phyloP scores from a whole-genome alignment of 1,140 invertebrate genomes.

The Leptestheria dahalacensis region DNA sequence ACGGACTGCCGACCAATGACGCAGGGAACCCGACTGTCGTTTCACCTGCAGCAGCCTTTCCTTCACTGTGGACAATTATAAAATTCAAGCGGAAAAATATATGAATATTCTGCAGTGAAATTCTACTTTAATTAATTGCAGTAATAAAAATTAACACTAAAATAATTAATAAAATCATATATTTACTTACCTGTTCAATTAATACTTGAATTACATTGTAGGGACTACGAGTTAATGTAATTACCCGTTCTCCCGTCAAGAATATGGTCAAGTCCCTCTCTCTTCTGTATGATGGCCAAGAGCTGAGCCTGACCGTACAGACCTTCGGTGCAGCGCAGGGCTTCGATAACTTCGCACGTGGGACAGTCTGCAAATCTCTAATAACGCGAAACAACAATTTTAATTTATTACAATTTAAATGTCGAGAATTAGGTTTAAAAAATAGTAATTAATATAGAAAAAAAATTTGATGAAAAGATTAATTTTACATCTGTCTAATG shows the following conservation, averaged over 20 bases:
- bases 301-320: constrained; percentile 67
- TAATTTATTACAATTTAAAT: too few relatives aligned
- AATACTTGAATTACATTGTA: background rate
- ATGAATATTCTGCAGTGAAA: too few relatives aligned
- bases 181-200: background rate
- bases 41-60: constrained; percentile 65
- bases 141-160: constrained; percentile 9
- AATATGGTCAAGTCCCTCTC: constrained; percentile 59
- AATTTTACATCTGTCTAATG: too few relatives aligned
- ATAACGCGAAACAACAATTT: too few relatives aligned
- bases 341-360: constrained; percentile 55
- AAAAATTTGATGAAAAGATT: too few relatives aligned
- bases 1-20: constrained; percentile 85
- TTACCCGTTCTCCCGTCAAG: constrained; percentile 39
- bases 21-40: constrained; percentile 64
- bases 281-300: constrained; percentile 64
- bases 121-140: too few relatives aligned
- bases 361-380: constrained; percentile 33
- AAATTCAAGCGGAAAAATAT: too few relatives aligned
- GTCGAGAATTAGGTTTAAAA: too few relatives aligned
- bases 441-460: too few relatives aligned
- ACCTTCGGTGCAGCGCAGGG: constrained; percentile 47
- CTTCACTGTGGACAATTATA: constrained; percentile 40
- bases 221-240: constrained; percentile 4
- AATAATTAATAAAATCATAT: background rate